Conservation (phyloP, 2,113 vertebrate species). For the Typhlomys cinereus region DNA sequence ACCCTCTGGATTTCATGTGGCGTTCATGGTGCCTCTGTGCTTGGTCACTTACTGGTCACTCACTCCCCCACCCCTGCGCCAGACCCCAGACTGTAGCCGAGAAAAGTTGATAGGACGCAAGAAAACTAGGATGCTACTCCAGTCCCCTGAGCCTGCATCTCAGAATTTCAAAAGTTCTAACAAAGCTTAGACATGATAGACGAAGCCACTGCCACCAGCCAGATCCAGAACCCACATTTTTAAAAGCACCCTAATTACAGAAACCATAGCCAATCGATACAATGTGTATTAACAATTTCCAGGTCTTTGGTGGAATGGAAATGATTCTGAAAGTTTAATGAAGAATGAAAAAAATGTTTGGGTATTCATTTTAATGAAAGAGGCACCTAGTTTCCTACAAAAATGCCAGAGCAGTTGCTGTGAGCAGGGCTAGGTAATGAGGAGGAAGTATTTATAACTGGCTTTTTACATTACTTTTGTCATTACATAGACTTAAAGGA, state of each 20-base stretch:
- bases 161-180: constrained; percentile 70
- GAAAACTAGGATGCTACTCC: constrained; percentile 50
- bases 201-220: constrained; percentile 48
- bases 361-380: constrained; percentile 73
- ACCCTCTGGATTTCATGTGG: constrained; percentile 35
- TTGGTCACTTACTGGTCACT: constrained; percentile 68
- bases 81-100: constrained; percentile 17
- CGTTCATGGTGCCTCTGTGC: constrained; percentile 27
- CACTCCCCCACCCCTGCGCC: constrained; percentile 37
- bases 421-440: background rate
- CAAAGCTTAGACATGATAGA: constrained; percentile 39
- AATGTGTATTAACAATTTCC: constrained; percentile 70
- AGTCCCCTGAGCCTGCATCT: constrained; percentile 57
- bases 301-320: constrained; percentile 59
- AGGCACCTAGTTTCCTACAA: background rate
- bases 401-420: background rate
- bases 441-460: background rate
- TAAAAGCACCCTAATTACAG: background rate
- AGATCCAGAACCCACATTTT: constrained; percentile 51
- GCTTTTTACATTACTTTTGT: background rate
- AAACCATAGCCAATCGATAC: constrained; percentile 59
- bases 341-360: constrained; percentile 66
- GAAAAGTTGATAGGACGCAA: constrained; percentile 12
- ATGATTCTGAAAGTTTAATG: constrained; percentile 76
- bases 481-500: background rate